Percentiles rank a stretch among this genome's conserved stretches.
phyloP scores from a whole-genome alignment of 2,113 vertebrate species.

The Pteruthius melanotis region DNA sequence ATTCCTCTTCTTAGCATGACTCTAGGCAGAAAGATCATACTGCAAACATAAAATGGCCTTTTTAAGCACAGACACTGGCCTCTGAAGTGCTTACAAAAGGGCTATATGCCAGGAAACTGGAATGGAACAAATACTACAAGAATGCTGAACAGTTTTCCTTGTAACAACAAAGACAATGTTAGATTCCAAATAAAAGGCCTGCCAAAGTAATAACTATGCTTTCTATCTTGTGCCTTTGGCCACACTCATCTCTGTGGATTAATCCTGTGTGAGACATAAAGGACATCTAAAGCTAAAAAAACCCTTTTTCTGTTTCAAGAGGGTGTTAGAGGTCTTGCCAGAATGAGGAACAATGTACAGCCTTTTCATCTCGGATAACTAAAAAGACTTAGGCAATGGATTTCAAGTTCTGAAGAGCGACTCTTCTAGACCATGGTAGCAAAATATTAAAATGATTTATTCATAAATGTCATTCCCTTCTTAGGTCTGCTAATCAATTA shows the following conservation, averaged over 20 bases:
- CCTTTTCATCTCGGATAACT: not conserved
- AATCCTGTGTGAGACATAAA: conserved; percentile 3
- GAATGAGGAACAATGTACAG: not conserved
- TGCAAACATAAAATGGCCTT: not conserved
- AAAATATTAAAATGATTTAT: not conserved
- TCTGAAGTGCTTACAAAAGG: not conserved
- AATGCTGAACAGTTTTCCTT: not conserved
- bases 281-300: not conserved
- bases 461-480: not conserved
- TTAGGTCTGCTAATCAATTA: not conserved
- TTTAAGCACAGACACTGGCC: not conserved
- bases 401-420: not conserved
- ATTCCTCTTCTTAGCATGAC: not conserved
- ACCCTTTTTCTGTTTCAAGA: not conserved
- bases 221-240: conserved; percentile 1
- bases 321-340: not conserved
- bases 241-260: not conserved
- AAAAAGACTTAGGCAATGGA: not conserved
- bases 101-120: not conserved
- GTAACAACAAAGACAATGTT: not conserved
- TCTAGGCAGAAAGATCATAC: not conserved
- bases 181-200: conserved; percentile 24
- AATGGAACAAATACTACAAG: conserved; percentile 8
- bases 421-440: not conserved
- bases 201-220: not conserved